phyloP scores from a whole-genome alignment of 2,797 vertebrate genomes.

The Urosaurus nigricauda region DNA sequence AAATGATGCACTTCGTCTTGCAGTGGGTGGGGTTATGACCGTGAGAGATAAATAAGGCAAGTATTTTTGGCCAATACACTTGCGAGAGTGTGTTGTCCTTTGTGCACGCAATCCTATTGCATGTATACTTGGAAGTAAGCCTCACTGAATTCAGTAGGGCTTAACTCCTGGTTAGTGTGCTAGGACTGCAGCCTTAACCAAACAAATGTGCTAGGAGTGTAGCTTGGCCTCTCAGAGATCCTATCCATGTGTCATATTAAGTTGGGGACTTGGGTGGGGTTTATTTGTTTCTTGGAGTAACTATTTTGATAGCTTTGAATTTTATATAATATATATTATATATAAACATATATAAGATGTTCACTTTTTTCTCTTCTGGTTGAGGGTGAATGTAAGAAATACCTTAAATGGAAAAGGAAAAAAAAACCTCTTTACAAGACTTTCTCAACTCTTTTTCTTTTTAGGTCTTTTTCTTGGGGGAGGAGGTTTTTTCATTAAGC shows the following conservation, averaged over 20 bases:
- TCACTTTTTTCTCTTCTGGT: constrained; percentile 78
- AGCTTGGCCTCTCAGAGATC: constrained; percentile 55
- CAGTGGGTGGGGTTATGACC: constrained; percentile 50
- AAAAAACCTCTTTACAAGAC: constrained; percentile 52
- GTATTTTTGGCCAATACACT: constrained; percentile 60
- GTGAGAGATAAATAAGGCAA: constrained; percentile 62
- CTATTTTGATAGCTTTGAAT: constrained; percentile 76
- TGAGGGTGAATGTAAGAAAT: constrained; percentile 79
- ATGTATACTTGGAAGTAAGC: not conserved
- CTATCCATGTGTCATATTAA: constrained; percentile 61
- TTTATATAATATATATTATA: constrained; percentile 79
- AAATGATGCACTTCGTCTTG: not conserved
- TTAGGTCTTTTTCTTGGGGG: constrained; percentile 56
- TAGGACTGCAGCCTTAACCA: constrained; percentile 28
- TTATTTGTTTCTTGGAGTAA: constrained; percentile 65
- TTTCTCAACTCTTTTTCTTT: constrained; percentile 64
- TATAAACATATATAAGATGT: constrained; percentile 79
- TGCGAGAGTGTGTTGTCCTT: constrained; percentile 58
- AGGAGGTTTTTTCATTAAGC: constrained; percentile 64
- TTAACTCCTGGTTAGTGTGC: not conserved
- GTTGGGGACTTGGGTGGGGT: constrained; percentile 45
- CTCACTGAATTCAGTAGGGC: not conserved
- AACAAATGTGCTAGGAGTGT: constrained; percentile 45
- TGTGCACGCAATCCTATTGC: constrained; percentile 43
- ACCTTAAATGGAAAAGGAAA: constrained; percentile 72